phyloP scores from a whole-genome alignment of 2,797 vertebrate species.

The Mycteria americana region DNA sequence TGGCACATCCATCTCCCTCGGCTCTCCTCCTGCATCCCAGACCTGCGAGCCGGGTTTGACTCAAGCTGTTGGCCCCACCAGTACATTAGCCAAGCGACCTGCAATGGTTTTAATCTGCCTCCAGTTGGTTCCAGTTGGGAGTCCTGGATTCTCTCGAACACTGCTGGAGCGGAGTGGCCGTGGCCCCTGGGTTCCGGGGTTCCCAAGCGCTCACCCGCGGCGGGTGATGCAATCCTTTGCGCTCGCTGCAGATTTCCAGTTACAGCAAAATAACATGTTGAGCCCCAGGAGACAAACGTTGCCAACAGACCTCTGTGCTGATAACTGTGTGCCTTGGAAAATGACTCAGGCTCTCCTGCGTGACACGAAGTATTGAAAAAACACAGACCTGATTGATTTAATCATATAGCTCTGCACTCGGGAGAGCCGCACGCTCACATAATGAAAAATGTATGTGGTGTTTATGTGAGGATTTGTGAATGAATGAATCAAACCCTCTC shows the following conservation, averaged over 20 bases:
- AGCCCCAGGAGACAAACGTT: not conserved
- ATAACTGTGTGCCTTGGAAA: not conserved
- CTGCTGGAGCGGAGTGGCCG: not conserved
- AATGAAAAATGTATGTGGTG: not conserved
- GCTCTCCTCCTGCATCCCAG: not conserved
- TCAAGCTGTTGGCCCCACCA: not conserved
- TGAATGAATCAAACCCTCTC: not conserved
- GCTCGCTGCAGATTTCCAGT: not conserved
- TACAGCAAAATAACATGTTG: not conserved
- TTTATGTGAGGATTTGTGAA: not conserved
- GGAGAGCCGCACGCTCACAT: not conserved
- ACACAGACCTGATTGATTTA: not conserved
- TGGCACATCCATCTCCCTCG: not conserved
- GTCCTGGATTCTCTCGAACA: not conserved
- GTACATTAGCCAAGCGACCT: not conserved
- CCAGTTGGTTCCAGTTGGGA: not conserved
- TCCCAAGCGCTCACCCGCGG: accelerated
- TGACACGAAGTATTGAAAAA: not conserved
- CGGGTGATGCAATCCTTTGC: not conserved
- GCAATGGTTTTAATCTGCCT: not conserved
- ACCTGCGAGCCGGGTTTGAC: accelerated
- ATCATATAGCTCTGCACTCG: not conserved
- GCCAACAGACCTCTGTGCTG: not conserved
- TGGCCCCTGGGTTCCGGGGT: not conserved
- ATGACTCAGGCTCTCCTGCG: not conserved